A percentile compares a stretch with the other conserved stretches of the same genome.
Evolutionary conservation across 1,140 invertebrate genomes (phyloP).

Genomic region (Drosophila kepulauana): DNA sequence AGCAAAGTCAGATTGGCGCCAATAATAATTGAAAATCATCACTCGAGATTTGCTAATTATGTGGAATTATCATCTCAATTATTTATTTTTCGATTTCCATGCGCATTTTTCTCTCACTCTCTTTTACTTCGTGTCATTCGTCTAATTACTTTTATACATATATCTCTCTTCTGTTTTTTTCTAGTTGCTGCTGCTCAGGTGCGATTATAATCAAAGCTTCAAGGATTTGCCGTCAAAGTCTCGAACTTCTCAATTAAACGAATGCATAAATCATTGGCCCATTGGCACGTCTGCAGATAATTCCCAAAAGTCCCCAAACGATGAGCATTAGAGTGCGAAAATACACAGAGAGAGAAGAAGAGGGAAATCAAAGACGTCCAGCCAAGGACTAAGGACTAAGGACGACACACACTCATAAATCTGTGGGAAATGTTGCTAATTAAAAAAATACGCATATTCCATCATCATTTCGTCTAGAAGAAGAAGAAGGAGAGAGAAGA

Average conservation of each 20-base stretch:
- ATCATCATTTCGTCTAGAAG: conserved; percentile 65
- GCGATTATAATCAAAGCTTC: conserved; percentile 81
- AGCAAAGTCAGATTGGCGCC: neutral
- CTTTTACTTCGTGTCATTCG: conserved; percentile 8
- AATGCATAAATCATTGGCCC: conserved; percentile 81
- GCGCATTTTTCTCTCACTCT: conserved; percentile 51
- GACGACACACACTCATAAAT: conserved; percentile 68
- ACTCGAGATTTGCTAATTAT: conserved; percentile 82
- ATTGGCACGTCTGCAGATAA: conserved; percentile 76
- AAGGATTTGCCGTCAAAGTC: conserved; percentile 80
- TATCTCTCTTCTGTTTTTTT: conserved; percentile 16
- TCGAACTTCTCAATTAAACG: conserved; percentile 84
- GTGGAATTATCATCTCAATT: conserved; percentile 83
- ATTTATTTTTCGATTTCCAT: conserved; percentile 80
- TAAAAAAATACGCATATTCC: conserved; percentile 84
- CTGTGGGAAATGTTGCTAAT: conserved; percentile 75
- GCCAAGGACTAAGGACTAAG: conserved; percentile 46
- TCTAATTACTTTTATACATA: conserved; percentile 66
- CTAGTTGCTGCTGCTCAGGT: conserved; percentile 57
- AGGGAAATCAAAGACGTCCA: conserved; percentile 37
- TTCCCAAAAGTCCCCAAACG: conserved; percentile 70
- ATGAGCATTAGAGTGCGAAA: conserved; percentile 72
- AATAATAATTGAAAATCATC: conserved; percentile 83
- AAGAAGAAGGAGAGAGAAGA: neutral
- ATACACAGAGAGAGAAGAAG: conserved; percentile 28